A percentile compares a stretch with the other conserved stretches of the same genome.
Evolutionary conservation across 2,888 invertebrate genomes (phyloP).

Genomic region (Tiphia femorata): DNA sequence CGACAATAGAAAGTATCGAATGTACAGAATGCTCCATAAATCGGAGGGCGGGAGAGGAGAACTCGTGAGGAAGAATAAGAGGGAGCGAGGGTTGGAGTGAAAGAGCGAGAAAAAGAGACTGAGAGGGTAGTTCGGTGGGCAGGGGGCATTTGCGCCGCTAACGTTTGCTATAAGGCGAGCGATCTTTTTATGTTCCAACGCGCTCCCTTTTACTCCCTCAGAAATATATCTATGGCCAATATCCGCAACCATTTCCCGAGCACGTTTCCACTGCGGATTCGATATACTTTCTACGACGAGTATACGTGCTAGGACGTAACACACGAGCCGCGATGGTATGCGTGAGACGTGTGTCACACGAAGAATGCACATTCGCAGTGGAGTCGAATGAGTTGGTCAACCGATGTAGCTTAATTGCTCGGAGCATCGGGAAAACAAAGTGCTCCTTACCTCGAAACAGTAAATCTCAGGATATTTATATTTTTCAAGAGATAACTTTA

Average conservation of each 20-base stretch:
- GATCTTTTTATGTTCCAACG: slow-evolving; percentile 68
- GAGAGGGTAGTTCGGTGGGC: background rate
- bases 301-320: slow-evolving; percentile 28
- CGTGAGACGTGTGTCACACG: background rate
- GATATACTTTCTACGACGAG: slow-evolving; percentile 40
- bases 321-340: background rate
- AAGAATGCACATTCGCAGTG: background rate
- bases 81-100: slow-evolving; percentile 10
- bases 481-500: too few relatives aligned
- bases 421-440: too few relatives aligned
- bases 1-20: slow-evolving; percentile 69
- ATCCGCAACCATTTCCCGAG: slow-evolving; percentile 59
- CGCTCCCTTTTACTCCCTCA: slow-evolving; percentile 57
- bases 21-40: slow-evolving; percentile 68
- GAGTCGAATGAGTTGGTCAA: too few relatives aligned
- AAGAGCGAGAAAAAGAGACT: background rate
- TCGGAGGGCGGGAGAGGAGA: slow-evolving; percentile 59
- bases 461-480: too few relatives aligned
- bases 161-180: slow-evolving; percentile 56
- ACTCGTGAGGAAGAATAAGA: slow-evolving; percentile 34
- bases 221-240: slow-evolving; percentile 58
- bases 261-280: slow-evolving; percentile 51
- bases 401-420: too few relatives aligned
- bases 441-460: too few relatives aligned
- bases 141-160: slow-evolving; percentile 18